Evolutionary conservation across 2,888 invertebrate species (phyloP).

Genomic region (Rhyacophila evoluta): DNA sequence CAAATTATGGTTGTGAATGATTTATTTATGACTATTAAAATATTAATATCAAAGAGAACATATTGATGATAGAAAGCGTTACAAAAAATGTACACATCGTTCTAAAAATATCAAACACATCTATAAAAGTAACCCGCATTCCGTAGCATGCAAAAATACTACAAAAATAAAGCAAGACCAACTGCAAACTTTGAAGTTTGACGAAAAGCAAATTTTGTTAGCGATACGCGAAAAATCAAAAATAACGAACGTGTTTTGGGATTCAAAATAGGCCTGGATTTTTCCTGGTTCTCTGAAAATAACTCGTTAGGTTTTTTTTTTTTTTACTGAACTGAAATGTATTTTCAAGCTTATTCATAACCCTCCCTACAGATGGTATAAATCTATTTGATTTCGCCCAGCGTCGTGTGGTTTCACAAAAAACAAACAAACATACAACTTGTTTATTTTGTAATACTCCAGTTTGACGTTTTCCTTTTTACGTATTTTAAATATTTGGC

Average conservation of each 20-base stretch:
- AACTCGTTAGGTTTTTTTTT: neutral
- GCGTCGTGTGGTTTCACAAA: neutral
- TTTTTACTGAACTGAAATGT: neutral
- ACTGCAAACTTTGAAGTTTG: neutral
- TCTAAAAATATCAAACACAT: no score
- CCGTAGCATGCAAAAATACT: no score
- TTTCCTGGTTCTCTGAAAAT: neutral
- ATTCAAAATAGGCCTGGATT: constrained; percentile 5
- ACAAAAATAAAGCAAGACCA: neutral
- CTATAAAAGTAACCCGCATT: no score
- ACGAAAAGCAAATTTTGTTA: neutral
- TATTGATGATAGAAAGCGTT: no score
- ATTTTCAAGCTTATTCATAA: neutral
- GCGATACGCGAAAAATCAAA: constrained; percentile 4
- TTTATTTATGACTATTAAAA: no score
- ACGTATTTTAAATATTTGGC: neutral
- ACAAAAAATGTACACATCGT: no score
- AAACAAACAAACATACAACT: neutral
- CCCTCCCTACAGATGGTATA: neutral
- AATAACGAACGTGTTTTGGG: neutral
- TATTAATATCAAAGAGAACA: no score
- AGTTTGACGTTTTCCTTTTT: neutral
- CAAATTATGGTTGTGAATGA: no score
- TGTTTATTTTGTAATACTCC: neutral
- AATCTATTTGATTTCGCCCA: neutral